These are phyloP conservation scores for Dolichomitus sp. DNA, from an alignment of 2,888 invertebrate species.

Conservation along the genomic window DNA sequence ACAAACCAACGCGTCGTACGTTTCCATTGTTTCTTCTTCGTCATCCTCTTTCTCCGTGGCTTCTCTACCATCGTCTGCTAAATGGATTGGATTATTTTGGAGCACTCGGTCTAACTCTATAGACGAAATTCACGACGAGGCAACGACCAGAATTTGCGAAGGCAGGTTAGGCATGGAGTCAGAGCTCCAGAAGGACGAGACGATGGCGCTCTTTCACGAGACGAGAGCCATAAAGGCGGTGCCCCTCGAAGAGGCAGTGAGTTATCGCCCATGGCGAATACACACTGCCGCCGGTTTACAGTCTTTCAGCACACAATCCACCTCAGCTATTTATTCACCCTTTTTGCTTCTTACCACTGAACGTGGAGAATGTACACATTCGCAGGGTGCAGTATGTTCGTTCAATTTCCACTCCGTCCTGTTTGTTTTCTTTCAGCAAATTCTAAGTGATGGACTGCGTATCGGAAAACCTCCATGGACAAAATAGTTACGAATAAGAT, in stretches of 20 bases:
- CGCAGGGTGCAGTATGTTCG: background rate
- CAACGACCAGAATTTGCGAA: slow-evolving; percentile 31
- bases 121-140: slow-evolving; percentile 64
- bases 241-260: slow-evolving; percentile 69
- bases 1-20: slow-evolving; percentile 49
- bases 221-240: slow-evolving; percentile 64
- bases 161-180: slow-evolving; percentile 1
- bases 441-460: slow-evolving; percentile 28
- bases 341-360: slow-evolving; percentile 19
- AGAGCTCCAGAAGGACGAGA: slow-evolving; percentile 18
- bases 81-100: slow-evolving; percentile 78
- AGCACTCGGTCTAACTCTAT: slow-evolving; percentile 71
- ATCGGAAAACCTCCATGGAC: slow-evolving; percentile 19
- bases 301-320: slow-evolving; percentile 12
- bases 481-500: background rate
- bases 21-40: slow-evolving; percentile 42
- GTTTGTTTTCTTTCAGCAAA: slow-evolving; percentile 22
- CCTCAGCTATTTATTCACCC: slow-evolving; percentile 8
- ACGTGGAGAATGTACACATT: slow-evolving; percentile 12
- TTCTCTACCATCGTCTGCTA: slow-evolving; percentile 66
- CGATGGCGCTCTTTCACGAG: slow-evolving; percentile 41
- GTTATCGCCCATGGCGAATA: slow-evolving; percentile 69
- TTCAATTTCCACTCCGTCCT: slow-evolving; percentile 5
- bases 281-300: slow-evolving; percentile 36
- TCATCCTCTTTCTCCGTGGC: slow-evolving; percentile 23